phyloP scores from a whole-genome alignment of 2,888 invertebrate species.

The Eustalomyia histrio region DNA sequence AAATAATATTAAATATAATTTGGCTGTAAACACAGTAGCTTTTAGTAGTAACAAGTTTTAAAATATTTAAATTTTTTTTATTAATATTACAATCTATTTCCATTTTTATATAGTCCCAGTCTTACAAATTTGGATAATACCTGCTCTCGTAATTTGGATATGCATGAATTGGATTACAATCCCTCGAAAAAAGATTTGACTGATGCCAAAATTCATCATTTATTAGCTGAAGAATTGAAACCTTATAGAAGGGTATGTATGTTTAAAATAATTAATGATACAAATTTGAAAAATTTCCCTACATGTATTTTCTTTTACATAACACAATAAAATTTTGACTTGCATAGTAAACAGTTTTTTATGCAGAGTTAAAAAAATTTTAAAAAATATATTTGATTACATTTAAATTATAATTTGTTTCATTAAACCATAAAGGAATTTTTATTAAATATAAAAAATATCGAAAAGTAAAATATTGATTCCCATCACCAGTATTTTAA shows the following conservation, averaged over 20 bases:
- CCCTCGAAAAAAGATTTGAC: conserved; percentile 95
- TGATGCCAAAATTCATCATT: conserved; percentile 95
- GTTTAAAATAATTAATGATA: neutral
- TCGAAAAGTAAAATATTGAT: neutral
- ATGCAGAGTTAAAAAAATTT: neutral
- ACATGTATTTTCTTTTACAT: neutral
- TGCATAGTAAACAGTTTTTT: conserved; percentile 35
- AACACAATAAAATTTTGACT: conserved; percentile 47
- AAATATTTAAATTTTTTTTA: conserved; percentile 9
- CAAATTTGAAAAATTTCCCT: neutral
- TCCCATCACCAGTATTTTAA: neutral
- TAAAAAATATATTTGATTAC: neutral
- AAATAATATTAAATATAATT: neutral
- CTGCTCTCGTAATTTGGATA: conserved; percentile 93
- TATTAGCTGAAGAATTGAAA: conserved; percentile 93
- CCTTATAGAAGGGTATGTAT: conserved; percentile 89
- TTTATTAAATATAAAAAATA: neutral
- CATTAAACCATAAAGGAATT: neutral
- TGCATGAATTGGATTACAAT: conserved; percentile 95
- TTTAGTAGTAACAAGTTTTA: neutral
- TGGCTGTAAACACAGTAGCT: neutral
- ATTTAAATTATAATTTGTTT: neutral
- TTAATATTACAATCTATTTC: neutral
- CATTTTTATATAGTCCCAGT: conserved; percentile 83
- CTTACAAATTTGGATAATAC: conserved; percentile 89